These are phyloP conservation scores for Orchesella cincta DNA, from an alignment of 1,140 invertebrate genomes.

Conservation along the genomic window DNA sequence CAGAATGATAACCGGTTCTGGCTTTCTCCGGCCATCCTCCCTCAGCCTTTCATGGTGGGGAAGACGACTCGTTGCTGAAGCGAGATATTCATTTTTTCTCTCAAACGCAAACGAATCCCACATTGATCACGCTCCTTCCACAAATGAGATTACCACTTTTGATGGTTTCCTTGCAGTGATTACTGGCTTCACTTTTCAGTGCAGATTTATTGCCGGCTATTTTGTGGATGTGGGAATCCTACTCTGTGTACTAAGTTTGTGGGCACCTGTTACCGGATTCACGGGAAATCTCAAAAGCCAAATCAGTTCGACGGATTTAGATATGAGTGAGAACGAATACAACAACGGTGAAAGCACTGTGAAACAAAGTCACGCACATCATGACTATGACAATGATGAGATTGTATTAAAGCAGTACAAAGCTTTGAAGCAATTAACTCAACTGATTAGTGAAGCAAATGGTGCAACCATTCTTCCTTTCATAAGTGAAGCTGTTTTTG, in stretches of 20 bases:
- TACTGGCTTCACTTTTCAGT: neutral
- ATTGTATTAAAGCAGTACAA: slow-evolving; percentile 1
- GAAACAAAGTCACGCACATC: too few species aligned
- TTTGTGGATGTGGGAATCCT: slow-evolving; percentile 1
- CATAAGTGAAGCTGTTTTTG: slow-evolving; percentile 15
- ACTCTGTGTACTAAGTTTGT: neutral
- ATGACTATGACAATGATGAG: too few species aligned
- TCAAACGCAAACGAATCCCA: neutral
- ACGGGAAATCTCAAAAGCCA: neutral
- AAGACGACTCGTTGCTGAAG: slow-evolving; percentile 3
- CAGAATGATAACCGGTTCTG: neutral
- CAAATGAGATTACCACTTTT: neutral
- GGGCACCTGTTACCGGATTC: slow-evolving; percentile 7
- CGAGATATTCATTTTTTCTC: slow-evolving; percentile 12
- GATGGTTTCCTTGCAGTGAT: neutral
- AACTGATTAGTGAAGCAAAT: neutral
- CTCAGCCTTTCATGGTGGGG: neutral
- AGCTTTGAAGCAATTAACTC: slow-evolving; percentile 9
- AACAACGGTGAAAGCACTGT: neutral
- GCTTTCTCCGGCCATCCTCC: neutral
- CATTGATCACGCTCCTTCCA: neutral
- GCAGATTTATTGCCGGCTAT: neutral
- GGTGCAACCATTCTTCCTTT: slow-evolving; percentile 16
- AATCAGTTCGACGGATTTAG: too few species aligned
- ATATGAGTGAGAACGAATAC: neutral